These are phyloP conservation scores for Tupaia tana DNA, from an alignment of 2,113 vertebrate species.

Conservation along the genomic window DNA sequence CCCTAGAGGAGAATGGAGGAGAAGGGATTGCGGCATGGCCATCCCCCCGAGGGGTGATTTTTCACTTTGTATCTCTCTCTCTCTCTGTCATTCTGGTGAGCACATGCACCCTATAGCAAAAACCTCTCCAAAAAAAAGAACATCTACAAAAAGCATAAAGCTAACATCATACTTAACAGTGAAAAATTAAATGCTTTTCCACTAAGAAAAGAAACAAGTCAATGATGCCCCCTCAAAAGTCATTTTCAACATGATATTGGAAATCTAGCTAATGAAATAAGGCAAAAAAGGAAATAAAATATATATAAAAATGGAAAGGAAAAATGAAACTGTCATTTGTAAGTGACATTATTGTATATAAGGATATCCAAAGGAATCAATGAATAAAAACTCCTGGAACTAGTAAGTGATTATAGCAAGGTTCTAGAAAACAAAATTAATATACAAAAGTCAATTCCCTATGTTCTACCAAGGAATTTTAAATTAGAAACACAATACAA, in stretches of 20 bases:
- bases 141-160: not conserved
- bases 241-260: not conserved
- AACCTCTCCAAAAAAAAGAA: not conserved
- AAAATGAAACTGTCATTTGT: not conserved
- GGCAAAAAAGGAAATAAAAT: not conserved
- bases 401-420: not conserved
- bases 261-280: not conserved
- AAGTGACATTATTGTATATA: not conserved
- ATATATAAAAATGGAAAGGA: not conserved
- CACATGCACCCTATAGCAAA: too few species aligned
- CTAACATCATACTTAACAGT: not conserved
- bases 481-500: not conserved
- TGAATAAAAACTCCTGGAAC: not conserved
- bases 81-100: too few species aligned
- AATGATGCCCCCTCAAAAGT: not conserved
- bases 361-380: not conserved
- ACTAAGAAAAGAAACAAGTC: not conserved
- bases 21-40: too few species aligned
- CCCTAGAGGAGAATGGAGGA: too few species aligned
- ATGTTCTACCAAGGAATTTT: not conserved
- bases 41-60: too few species aligned
- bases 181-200: not conserved
- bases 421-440: not conserved
- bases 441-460: not conserved
- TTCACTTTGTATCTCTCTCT: too few species aligned